Evolutionary conservation across 2,797 vertebrate species (phyloP), one percentile per base, ranked within the genome.

Genomic region (Allobates femoralis): DNA sequence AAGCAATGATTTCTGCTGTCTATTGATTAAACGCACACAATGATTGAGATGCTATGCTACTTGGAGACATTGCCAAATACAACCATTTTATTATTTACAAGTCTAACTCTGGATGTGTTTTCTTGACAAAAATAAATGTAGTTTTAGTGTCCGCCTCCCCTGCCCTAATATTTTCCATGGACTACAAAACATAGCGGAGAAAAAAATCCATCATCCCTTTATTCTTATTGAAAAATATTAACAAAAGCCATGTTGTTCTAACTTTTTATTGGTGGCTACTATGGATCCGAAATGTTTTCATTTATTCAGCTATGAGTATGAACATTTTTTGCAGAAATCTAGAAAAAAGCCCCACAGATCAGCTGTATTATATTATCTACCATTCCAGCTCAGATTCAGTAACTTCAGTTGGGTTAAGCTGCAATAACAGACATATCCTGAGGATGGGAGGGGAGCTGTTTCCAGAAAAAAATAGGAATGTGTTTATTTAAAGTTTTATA

Each of bases 21-120:
- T 87, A 87, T 87, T 87, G 86, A 87, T 87, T 87, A 87, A 79
- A 75, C 66, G 86, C 76, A 84, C 71, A 55, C 34, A 79, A 60
- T 87, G 86, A 87, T 84, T 84, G 81, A 87, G 73, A 83, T 84
- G 81, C 76, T 84, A 56, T 84, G 75, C 53, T 79, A 84, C 86
- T 80, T 75, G 71, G 81, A 87, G 86, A 78, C 66, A 56, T 79
- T 82, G 66, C 81, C 66, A 64, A 84, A 78, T 69, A 87, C 86
- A 53, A 55, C 55, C 67, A 77, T 69, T 82, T 83, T 86, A 50
- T 79, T 87, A 79, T 82, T 84, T 84, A 79, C 73, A 83, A 81
- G 41, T 41, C 55, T 62, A 53, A 53, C 55, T 53, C 37, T 28
- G 28, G 64, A 62, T 23, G 37, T 80, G 64, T 64, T 76, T 77